Base-by-base conservation (phyloP, 2,797 vertebrate species). In the Fistularia tabacaria region DNA sequence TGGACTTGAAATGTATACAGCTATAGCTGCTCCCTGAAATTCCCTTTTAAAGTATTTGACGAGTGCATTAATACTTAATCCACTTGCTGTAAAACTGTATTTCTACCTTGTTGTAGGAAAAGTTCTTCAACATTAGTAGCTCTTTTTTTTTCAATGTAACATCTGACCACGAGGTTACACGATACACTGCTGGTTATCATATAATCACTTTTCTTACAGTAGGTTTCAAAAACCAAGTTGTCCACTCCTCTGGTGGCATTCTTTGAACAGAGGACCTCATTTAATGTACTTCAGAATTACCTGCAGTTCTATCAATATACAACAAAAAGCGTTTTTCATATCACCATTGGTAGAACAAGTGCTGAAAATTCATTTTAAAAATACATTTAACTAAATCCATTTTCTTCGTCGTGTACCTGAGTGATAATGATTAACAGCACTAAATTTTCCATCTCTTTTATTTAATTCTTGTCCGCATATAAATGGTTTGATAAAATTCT, bases 141-240 rank as follows among this genome's bases (percentile, higher is more conserved):
- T 40, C 1, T 40, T 8, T 48, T n/a, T 45, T 55, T 59, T 54
- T 6, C 57, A 54, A 45, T 38, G 49, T 62, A 51, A 63, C 65
- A 49, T 70, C 14, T 45, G 52, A 54, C 61, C n/a, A 49, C 8
- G 37, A 25, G 1, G 7, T 61, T 64, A 62, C 51, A 50, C 53
- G 54, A 44, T 41, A 49, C 47, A 61, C 64, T 13, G 51, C 48
- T 79, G 77, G 76, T 79, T 83, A 81, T 83, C 65, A 74, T 66
- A 77, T 76, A 77, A 77, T 77, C 63, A 71, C 49, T 45, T 57
- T 46, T 59, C 41, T 58, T 52, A 41, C 46, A 46, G 69, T 71
- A 73, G 68, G 68, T 75, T 73, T 77, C 61, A 77, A 43, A 79
- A 80, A 66, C 51, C 69, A 62, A 13, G 7, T 37, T 8, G 42